These are phyloP conservation scores for Brachionus plicatilis DNA, from an alignment of 1,140 invertebrate genomes.

Conservation along the genomic window DNA sequence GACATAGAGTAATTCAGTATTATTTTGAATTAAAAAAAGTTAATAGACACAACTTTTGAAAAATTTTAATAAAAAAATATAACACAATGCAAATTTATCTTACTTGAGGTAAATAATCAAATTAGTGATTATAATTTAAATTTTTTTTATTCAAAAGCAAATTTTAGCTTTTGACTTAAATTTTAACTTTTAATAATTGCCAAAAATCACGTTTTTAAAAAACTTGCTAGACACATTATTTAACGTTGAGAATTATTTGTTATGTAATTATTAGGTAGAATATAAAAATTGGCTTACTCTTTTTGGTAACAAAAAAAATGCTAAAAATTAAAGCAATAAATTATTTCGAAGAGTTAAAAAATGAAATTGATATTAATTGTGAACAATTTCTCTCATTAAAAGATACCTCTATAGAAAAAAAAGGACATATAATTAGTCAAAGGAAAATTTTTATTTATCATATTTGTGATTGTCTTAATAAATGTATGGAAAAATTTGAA, in stretches of 20 bases:
- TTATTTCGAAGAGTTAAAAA: background rate
- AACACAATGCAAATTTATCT: too few species aligned
- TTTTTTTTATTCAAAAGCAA: background rate
- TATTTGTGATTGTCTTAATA: background rate
- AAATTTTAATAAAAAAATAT: too few species aligned
- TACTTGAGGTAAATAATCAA: background rate
- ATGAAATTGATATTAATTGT: background rate
- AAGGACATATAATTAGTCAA: background rate
- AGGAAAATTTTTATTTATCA: background rate
- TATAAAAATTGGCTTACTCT: background rate
- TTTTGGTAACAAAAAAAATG: background rate
- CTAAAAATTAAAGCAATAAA: background rate
- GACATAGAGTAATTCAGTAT: background rate
- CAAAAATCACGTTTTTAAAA: background rate
- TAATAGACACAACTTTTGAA: background rate
- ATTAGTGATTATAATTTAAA: background rate
- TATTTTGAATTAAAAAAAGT: background rate
- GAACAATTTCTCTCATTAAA: background rate
- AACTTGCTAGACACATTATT: background rate
- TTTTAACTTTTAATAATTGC: too few species aligned
- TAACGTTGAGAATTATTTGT: background rate
- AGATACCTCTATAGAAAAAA: background rate
- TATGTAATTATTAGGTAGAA: background rate
- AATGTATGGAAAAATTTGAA: background rate
- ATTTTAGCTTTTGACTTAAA: background rate